Conservation (phyloP, 2,113 vertebrate species). For the Rafetus swinhoei region DNA sequence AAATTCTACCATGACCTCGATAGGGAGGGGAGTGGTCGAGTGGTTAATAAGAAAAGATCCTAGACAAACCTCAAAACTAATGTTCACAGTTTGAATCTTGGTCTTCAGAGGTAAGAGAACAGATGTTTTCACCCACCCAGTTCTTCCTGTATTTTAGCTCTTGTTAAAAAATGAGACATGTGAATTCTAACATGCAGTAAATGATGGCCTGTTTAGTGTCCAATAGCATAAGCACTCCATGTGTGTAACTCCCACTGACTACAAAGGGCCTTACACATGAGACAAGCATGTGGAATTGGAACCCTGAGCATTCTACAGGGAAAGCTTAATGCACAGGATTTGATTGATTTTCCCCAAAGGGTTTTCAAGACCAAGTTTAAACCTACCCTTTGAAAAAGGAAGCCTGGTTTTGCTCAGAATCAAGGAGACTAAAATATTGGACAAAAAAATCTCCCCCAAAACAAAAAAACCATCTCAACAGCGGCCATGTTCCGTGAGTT, state of each 20-base stretch:
- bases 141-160: neutral
- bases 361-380: constrained; percentile 3
- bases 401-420: constrained; percentile 12
- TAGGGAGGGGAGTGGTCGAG: neutral
- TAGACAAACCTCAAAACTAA: neutral
- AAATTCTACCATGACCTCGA: neutral
- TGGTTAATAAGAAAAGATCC: neutral
- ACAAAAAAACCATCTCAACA: neutral
- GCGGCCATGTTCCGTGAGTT: neutral
- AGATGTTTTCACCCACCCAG: neutral
- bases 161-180: neutral
- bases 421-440: neutral
- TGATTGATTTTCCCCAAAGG: constrained; percentile 21
- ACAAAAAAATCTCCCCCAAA: neutral
- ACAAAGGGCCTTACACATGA: neutral
- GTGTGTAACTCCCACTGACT: constrained; percentile 9
- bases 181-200: no score
- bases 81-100: neutral
- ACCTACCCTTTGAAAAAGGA: neutral
- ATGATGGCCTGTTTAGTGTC: neutral
- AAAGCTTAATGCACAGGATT: neutral
- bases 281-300: constrained; percentile 8
- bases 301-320: constrained; percentile 23
- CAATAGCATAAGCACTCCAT: neutral
- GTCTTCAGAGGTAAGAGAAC: neutral